Conservation (phyloP, 2,888 invertebrate genomes). For the Pachymerium ferrugineum region DNA sequence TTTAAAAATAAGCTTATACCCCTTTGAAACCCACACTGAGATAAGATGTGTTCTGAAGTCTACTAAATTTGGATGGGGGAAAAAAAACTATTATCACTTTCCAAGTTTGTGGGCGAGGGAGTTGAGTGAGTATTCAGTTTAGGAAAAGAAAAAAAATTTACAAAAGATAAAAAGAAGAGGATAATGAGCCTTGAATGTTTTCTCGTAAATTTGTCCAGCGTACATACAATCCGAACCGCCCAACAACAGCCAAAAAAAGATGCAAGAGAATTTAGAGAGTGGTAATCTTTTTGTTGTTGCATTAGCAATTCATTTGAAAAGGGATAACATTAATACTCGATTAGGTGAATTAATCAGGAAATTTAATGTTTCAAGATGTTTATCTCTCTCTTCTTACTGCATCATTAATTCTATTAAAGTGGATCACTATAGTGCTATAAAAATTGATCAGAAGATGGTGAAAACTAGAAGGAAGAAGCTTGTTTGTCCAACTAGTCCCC, state of each 20-base stretch:
- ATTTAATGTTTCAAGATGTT: slow-evolving; percentile 17
- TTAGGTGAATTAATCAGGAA: neutral
- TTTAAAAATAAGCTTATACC: too few species aligned
- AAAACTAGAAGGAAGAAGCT: neutral
- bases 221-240: neutral
- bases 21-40: too few species aligned
- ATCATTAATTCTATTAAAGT: slow-evolving; percentile 3
- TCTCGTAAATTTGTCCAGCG: neutral
- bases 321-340: neutral
- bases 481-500: too few species aligned
- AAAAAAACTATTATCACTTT: neutral
- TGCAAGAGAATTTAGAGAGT: neutral
- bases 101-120: slow-evolving; percentile 9
- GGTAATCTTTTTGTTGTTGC: too few species aligned
- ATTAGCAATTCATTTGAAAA: neutral
- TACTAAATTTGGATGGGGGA: neutral
- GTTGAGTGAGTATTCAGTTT: too few species aligned
- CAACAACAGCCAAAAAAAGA: neutral
- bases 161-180: neutral
- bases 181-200: neutral
- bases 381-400: neutral
- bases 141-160: too few species aligned
- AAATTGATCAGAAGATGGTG: neutral
- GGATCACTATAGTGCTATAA: neutral
- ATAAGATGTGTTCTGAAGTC: too few species aligned